Evolutionary conservation across 2,797 vertebrate species (phyloP), one percentile per base, ranked within the genome.

Genomic region (Semotilus atromaculatus): DNA sequence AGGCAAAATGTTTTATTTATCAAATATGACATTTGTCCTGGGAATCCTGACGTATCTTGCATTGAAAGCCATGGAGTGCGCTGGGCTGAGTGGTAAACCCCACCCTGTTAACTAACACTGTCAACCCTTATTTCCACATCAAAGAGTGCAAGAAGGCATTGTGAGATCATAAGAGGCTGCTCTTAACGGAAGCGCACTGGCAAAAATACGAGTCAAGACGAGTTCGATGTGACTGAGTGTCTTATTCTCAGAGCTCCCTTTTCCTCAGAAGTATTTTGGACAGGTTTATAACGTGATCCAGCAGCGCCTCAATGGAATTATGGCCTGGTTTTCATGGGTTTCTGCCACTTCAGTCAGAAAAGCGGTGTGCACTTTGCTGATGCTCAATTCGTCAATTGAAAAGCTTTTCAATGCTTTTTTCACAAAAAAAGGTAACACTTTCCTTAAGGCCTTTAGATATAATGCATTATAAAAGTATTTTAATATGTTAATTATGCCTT

Each of bases 91-190:
- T 58, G 36, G 16, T 40, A 45, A 68, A 70, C 10, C 64, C 74
- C 19, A 19, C 45, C 71, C 48, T 36, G 16, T 78, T 75, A 81
- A 85, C 83, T 81, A 72, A 71, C 80, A 79, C 19, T 60, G 62
- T 80, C 76, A 70, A 77, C 71, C 38, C 40, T 83, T 48, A 82
- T 87, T 89, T 88, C 79, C 84, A 87, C 82, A 80, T 87, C 86
- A 88, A 89, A 89, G 75, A 21, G 7, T 72, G 51, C 7, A 10
- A 83, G 68, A 45, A 80, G 77, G 48, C 77, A 80, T 51, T 82
- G 74, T 82, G 84, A 60, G 74, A 70, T 77, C 66, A 70, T 71
- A 82, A 85, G 74, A 77, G 78, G 74, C 29, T 58, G 71, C 48
- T 76, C 72, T 81, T 87, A 86, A 82, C 31, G 38, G 67, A 71